These are phyloP conservation scores for Chymomyza caudatula DNA, from an alignment of 2,888 invertebrate genomes.

Conservation along the genomic window DNA sequence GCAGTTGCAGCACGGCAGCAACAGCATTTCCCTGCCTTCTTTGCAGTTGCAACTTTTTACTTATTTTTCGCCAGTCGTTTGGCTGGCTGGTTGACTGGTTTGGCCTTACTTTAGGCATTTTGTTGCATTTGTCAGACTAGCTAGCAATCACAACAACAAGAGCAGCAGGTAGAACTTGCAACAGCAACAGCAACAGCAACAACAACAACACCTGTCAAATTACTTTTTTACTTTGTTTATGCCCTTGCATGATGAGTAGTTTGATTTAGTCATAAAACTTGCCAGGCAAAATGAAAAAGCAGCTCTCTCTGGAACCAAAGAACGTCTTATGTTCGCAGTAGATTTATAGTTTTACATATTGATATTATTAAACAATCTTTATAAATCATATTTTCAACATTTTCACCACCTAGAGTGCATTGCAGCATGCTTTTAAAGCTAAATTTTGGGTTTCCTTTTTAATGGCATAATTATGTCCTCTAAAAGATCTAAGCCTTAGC, in stretches of 20 bases:
- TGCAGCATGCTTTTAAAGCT: too few species aligned
- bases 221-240: not conserved
- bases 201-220: not conserved
- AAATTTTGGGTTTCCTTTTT: too few species aligned
- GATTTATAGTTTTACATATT: too few species aligned
- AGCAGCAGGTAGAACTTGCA: constrained; percentile 25
- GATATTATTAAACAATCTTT: too few species aligned
- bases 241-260: not conserved
- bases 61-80: constrained; percentile 21
- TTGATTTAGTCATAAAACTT: not conserved
- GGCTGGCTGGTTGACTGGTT: constrained; percentile 4
- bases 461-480: too few species aligned
- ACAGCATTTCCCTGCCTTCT: constrained; percentile 15
- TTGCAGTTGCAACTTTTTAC: constrained; percentile 11
- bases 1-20: constrained; percentile 22
- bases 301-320: too few species aligned
- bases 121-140: constrained; percentile 54
- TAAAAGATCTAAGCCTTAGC: too few species aligned
- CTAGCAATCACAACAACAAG: constrained; percentile 21
- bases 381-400: too few species aligned
- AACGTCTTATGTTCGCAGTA: too few species aligned
- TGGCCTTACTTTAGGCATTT: constrained; percentile 52
- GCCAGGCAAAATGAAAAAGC: not conserved
- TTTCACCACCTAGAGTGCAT: too few species aligned
- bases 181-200: constrained; percentile 7